These are phyloP conservation scores for Pygoscelis antarcticus DNA, from an alignment of 2,113 vertebrate genomes.

Conservation along the genomic window DNA sequence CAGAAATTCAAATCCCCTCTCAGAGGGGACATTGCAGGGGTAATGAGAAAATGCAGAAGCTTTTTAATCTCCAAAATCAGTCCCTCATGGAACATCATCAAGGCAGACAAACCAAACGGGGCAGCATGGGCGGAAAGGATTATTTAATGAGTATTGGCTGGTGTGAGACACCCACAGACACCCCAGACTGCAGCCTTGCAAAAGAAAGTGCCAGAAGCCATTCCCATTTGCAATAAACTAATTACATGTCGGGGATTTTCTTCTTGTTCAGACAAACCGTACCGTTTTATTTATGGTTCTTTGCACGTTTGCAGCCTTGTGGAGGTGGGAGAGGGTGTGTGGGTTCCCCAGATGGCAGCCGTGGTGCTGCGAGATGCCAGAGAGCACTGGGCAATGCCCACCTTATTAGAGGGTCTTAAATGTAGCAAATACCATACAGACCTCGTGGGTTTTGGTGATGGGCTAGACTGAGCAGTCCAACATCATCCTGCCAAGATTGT, in stretches of 20 bases:
- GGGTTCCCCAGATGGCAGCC: accelerated
- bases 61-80: slow-evolving; percentile 49
- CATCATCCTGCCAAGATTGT: accelerated
- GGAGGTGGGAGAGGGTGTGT: neutral
- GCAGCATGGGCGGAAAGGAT: neutral
- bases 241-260: neutral
- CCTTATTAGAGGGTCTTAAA: neutral
- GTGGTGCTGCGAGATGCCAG: accelerated
- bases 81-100: neutral
- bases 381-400: neutral
- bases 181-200: neutral
- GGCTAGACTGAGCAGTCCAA: neutral
- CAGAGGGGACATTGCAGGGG: slow-evolving; percentile 15
- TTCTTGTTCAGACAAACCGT: neutral
- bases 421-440: accelerated
- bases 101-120: neutral
- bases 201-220: slow-evolving; percentile 38
- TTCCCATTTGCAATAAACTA: neutral
- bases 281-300: neutral
- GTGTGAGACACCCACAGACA: neutral
- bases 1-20: slow-evolving; percentile 38
- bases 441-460: accelerated
- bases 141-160: slow-evolving; percentile 58
- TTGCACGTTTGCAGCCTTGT: neutral
- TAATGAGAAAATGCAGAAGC: slow-evolving; percentile 53